A percentile compares a stretch with the other conserved stretches of the same genome.
Conservation (phyloP, 2,888 invertebrate species). For the Leptura quadrifasciata region DNA sequence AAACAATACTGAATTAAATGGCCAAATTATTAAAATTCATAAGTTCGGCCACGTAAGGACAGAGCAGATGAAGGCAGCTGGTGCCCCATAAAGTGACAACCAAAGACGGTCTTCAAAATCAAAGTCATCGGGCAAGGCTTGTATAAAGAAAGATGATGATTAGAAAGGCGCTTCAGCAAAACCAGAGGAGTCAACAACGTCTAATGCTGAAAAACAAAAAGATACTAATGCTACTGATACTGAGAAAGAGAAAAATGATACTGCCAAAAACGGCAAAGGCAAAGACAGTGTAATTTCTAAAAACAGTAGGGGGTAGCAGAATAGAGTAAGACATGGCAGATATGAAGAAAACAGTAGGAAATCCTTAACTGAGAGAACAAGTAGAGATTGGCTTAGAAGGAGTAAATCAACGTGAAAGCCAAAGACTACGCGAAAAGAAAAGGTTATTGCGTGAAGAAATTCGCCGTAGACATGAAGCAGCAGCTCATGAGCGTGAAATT, state of each 20-base stretch:
- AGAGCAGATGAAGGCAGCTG: conserved; percentile 64
- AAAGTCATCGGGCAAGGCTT: conserved; percentile 37
- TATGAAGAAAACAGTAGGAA: conserved; percentile 25
- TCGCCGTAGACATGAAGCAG: conserved; percentile 86
- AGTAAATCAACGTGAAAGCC: conserved; percentile 77
- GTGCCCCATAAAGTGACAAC: conserved; percentile 40
- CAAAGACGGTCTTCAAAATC: conserved; percentile 31
- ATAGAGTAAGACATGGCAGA: conserved; percentile 19
- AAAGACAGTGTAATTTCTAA: conserved; percentile 27
- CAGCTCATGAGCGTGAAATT: conserved; percentile 81
- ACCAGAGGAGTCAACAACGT: conserved; percentile 13
- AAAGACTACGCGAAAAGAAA: conserved; percentile 85
- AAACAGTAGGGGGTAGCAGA: conserved; percentile 32
- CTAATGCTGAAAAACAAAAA: conserved; percentile 33
- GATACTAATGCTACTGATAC: conserved; percentile 42
- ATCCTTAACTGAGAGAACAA: conserved; percentile 21
- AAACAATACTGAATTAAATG: conserved; percentile 95
- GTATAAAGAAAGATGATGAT: conserved; percentile 39
- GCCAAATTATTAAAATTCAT: conserved; percentile 95
- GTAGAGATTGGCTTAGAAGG: conserved; percentile 45
- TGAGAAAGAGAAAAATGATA: conserved; percentile 37
- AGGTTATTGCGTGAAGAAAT: conserved; percentile 87
- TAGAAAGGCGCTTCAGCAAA: conserved; percentile 9
- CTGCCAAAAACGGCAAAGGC: conserved; percentile 37
- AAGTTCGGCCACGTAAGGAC: conserved; percentile 74